Conservation (phyloP, 2,113 vertebrate species). For the Pygoscelis adeliae region DNA sequence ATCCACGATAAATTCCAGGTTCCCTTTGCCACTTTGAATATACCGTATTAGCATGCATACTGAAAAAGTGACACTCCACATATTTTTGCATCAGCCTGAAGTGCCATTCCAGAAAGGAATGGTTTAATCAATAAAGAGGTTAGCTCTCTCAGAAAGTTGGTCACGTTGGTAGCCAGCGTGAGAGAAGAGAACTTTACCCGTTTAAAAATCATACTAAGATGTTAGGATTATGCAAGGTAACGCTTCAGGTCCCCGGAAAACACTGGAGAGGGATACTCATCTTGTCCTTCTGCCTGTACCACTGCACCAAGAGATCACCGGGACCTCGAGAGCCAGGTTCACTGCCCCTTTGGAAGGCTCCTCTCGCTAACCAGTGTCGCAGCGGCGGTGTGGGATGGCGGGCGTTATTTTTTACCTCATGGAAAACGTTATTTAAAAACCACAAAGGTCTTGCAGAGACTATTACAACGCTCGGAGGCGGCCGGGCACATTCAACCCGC, state of each 20-base stretch:
- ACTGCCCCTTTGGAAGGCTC: rapidly evolving
- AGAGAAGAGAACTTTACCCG: not conserved
- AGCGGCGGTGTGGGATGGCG: rapidly evolving
- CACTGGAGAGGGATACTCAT: rapidly evolving
- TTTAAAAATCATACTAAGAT: rapidly evolving
- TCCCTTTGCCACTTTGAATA: not conserved
- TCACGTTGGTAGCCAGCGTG: rapidly evolving
- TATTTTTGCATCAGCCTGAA: not conserved
- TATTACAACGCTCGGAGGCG: rapidly evolving
- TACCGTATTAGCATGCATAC: rapidly evolving
- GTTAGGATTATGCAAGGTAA: rapidly evolving
- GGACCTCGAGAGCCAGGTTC: rapidly evolving
- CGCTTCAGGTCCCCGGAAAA: not conserved
- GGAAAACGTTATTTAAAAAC: rapidly evolving
- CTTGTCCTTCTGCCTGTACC: rapidly evolving
- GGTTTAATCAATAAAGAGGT: rapidly evolving
- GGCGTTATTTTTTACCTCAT: rapidly evolving
- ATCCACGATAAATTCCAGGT: not conserved
- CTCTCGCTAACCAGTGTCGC: not conserved
- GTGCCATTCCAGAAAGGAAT: rapidly evolving
- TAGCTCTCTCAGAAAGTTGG: not conserved
- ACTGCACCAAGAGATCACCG: rapidly evolving
- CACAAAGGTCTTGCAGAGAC: rapidly evolving
- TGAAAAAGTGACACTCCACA: rapidly evolving
- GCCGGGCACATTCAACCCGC: rapidly evolving